These are phyloP conservation scores for Hypsopygia costalis DNA, from an alignment of 2,888 invertebrate genomes.

Conservation along the genomic window DNA sequence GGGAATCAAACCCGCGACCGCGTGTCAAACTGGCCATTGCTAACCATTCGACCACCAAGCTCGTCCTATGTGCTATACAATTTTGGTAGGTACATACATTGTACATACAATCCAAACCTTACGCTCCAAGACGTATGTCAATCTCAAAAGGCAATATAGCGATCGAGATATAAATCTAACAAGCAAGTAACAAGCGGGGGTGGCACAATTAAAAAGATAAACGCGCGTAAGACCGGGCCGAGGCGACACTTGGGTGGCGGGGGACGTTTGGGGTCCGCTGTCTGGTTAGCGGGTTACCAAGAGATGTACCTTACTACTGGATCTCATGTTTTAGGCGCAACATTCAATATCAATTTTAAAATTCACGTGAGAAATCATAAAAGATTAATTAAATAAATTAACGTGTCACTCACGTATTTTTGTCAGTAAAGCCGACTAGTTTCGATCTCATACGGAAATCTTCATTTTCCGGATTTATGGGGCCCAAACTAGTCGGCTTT, in stretches of 20 bases:
- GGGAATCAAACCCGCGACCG: no score
- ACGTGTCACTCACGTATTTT: no score
- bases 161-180: conserved; percentile 43
- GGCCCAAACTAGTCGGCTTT: no score
- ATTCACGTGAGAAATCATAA: no score
- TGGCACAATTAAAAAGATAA: conserved; percentile 76
- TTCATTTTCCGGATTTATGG: no score
- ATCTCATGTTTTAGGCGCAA: conserved; percentile 15
- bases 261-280: conserved; percentile 47
- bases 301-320: conserved; percentile 38
- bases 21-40: no score
- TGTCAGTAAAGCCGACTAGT: no score
- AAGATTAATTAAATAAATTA: no score
- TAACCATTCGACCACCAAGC: no score
- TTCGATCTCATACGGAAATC: no score
- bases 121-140: background rate
- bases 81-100: background rate
- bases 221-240: conserved; percentile 66
- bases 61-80: no score
- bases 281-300: conserved; percentile 76
- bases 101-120: background rate
- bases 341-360: no score
- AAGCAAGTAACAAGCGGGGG: conserved; percentile 51
- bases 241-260: conserved; percentile 58
- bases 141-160: background rate